Percentiles rank a stretch among this genome's conserved stretches.
Evolutionary conservation across 1,140 invertebrate species (phyloP).

Genomic region (Araneus ventricosus): DNA sequence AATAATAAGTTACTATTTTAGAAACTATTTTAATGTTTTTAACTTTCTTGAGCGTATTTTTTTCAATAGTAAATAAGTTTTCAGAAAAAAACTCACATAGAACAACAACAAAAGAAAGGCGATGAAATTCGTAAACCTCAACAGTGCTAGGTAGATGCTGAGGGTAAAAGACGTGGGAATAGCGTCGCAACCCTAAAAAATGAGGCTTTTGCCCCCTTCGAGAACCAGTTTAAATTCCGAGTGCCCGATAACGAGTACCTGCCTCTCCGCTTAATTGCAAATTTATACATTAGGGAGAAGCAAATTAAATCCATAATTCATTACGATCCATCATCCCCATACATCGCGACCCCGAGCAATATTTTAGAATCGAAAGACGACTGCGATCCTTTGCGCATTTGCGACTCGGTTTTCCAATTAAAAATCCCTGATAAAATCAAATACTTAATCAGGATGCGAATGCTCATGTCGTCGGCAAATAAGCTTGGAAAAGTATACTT

Average conservation of each 20-base stretch:
- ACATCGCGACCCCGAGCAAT: background rate
- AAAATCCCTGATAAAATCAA: too few relatives aligned
- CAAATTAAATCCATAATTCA: slow-evolving; percentile 70
- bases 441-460: too few relatives aligned
- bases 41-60: too few relatives aligned
- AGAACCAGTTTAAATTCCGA: slow-evolving; percentile 66
- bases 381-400: background rate
- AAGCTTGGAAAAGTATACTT: background rate
- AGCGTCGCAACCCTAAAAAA: slow-evolving; percentile 19
- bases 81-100: background rate
- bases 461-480: too few relatives aligned
- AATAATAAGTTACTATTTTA: too few relatives aligned
- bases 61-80: background rate
- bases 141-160: too few relatives aligned
- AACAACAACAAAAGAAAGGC: background rate
- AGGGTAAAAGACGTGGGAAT: slow-evolving; percentile 15
- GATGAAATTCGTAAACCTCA: background rate
- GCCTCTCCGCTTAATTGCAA: slow-evolving; percentile 50
- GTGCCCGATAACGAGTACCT: slow-evolving; percentile 39
- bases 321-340: slow-evolving; percentile 38
- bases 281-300: slow-evolving; percentile 61
- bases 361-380: slow-evolving; percentile 13
- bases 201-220: slow-evolving; percentile 24
- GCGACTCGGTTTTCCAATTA: too few relatives aligned
- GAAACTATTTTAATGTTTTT: too few relatives aligned